These are phyloP conservation scores for Liopterus haemorrhoidalis DNA, from an alignment of 2,888 invertebrate species.

Conservation along the genomic window DNA sequence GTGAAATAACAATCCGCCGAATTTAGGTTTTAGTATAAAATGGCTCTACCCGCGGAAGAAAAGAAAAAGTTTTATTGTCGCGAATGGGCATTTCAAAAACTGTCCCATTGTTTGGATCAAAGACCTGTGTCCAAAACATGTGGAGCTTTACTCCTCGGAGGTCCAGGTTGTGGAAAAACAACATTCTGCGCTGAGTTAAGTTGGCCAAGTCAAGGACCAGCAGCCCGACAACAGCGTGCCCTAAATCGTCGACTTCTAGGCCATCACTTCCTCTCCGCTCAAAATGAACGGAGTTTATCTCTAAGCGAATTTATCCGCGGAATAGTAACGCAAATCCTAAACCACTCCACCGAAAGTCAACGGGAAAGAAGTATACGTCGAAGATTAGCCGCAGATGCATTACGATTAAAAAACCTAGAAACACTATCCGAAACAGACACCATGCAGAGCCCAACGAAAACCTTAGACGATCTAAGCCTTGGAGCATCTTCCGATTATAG, in stretches of 20 bases:
- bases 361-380: slow-evolving; percentile 45
- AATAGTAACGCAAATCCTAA: slow-evolving; percentile 76
- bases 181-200: slow-evolving; percentile 78
- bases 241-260: slow-evolving; percentile 76
- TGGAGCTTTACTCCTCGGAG: slow-evolving; percentile 79
- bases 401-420: slow-evolving; percentile 31
- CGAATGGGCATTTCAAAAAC: slow-evolving; percentile 94
- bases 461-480: slow-evolving; percentile 4
- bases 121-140: slow-evolving; percentile 77
- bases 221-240: slow-evolving; percentile 63
- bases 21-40: slow-evolving; percentile 30
- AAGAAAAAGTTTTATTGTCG: slow-evolving; percentile 79
- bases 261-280: slow-evolving; percentile 81
- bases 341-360: slow-evolving; percentile 55
- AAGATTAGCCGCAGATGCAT: slow-evolving; percentile 38
- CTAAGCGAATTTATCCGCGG: slow-evolving; percentile 80
- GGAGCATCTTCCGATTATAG: slow-evolving; percentile 30
- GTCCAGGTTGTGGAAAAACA: slow-evolving; percentile 92
- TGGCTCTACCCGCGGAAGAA: slow-evolving; percentile 48
- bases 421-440: slow-evolving; percentile 26
- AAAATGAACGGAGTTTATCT: slow-evolving; percentile 78
- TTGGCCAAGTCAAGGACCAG: slow-evolving; percentile 61
- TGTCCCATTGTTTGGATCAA: slow-evolving; percentile 86
- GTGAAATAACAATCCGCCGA: no score
- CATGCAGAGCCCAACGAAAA: slow-evolving; percentile 17